These are phyloP conservation scores for Rhysida immarginata DNA, from an alignment of 1,140 invertebrate genomes.

Conservation along the genomic window DNA sequence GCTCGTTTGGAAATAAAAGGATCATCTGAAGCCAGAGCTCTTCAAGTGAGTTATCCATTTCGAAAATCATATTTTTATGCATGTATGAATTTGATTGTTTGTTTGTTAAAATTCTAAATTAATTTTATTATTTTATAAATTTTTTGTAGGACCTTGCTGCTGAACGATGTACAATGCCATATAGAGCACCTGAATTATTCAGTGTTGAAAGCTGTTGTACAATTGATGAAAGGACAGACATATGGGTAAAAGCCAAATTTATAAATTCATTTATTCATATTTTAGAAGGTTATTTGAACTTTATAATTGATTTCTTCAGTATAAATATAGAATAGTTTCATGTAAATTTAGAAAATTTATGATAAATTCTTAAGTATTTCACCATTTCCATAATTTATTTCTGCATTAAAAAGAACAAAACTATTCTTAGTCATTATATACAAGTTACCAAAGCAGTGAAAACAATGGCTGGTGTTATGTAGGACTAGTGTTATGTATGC, in stretches of 20 bases:
- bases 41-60: conserved; percentile 41
- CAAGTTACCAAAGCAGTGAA: too few relatives aligned
- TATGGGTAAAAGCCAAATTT: too few relatives aligned
- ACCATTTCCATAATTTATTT: too few relatives aligned
- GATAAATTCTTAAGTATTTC: too few relatives aligned
- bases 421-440: too few relatives aligned
- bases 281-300: background rate
- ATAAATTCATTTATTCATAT: too few relatives aligned
- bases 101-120: background rate
- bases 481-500: too few relatives aligned
- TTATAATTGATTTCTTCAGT: conserved; percentile 1
- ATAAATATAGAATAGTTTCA: too few relatives aligned
- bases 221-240: conserved; percentile 70
- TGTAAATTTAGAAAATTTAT: too few relatives aligned
- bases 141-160: conserved; percentile 46
- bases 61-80: background rate
- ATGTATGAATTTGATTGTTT: too few relatives aligned
- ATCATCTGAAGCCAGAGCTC: conserved; percentile 47
- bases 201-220: conserved; percentile 62
- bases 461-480: too few relatives aligned
- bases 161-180: conserved; percentile 73
- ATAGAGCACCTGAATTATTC: conserved; percentile 73
- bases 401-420: too few relatives aligned
- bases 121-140: background rate
- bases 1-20: conserved; percentile 58